These are phyloP conservation scores for Scomber scombrus DNA, from an alignment of 2,113 vertebrate genomes.

Conservation along the genomic window DNA sequence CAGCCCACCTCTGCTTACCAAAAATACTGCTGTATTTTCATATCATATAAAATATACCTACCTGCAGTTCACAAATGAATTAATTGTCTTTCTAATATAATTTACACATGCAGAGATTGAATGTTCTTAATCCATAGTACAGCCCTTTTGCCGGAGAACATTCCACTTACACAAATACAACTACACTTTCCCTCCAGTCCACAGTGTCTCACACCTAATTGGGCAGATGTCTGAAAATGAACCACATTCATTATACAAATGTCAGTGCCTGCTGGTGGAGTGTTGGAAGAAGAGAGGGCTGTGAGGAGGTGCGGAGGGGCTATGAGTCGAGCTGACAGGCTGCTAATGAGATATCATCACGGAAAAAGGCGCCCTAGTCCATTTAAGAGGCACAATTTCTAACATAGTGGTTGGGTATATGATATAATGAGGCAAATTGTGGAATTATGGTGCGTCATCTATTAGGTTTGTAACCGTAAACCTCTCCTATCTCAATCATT, in stretches of 20 bases:
- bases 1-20: too few species aligned
- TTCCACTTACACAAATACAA: conserved; percentile 32
- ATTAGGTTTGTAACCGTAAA: not conserved
- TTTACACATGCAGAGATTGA: conserved; percentile 5
- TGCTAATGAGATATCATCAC: conserved; percentile 72
- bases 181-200: conserved; percentile 29
- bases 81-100: not conserved
- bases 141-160: conserved; percentile 13
- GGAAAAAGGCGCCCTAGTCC: conserved; percentile 40
- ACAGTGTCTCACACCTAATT: conserved; percentile 57
- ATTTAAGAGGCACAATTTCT: conserved; percentile 34
- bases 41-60: too few species aligned
- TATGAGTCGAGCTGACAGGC: conserved; percentile 49
- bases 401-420: conserved; percentile 28
- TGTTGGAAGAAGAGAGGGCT: conserved; percentile 52
- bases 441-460: not conserved
- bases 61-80: not conserved
- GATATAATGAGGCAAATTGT: conserved; percentile 16
- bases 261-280: conserved; percentile 73
- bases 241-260: conserved; percentile 73
- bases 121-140: not conserved
- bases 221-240: conserved; percentile 65
- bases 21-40: too few species aligned
- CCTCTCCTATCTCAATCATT: not conserved
- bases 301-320: conserved; percentile 42